A percentile compares a stretch with the other conserved stretches of the same genome.
Conservation (phyloP, 2,113 vertebrate species). For the Bombycilla garrulus region DNA sequence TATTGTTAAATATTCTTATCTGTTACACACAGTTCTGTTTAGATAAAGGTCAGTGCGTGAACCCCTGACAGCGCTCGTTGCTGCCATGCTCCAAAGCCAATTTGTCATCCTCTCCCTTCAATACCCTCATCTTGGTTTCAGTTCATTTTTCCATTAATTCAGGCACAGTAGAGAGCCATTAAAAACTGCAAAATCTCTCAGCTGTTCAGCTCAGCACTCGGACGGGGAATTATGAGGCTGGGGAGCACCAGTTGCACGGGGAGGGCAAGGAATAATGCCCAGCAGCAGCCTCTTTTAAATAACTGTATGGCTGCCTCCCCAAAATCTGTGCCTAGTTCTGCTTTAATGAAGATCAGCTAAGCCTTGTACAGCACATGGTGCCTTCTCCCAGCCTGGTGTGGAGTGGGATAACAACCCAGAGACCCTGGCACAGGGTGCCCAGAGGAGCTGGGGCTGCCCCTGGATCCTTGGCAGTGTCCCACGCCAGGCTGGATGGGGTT, state of each 20-base stretch:
- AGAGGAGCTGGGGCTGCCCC: background rate
- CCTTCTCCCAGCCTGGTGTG: background rate
- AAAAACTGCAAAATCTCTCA: slow-evolving; percentile 43
- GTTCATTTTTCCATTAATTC: slow-evolving; percentile 38
- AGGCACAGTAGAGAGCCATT: slow-evolving; percentile 9
- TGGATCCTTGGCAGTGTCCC: background rate
- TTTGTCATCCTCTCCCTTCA: slow-evolving; percentile 44
- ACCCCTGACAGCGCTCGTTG: slow-evolving; percentile 17
- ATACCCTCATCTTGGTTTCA: background rate
- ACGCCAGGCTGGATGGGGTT: accelerated
- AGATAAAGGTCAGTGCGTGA: slow-evolving; percentile 63
- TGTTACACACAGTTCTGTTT: slow-evolving; percentile 60
- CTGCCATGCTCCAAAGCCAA: slow-evolving; percentile 28
- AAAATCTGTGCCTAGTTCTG: accelerated
- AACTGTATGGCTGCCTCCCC: background rate
- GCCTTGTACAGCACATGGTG: background rate
- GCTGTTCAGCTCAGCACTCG: background rate
- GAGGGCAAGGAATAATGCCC: background rate
- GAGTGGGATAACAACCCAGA: background rate
- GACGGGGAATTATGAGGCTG: background rate
- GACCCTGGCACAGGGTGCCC: background rate
- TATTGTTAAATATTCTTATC: slow-evolving; percentile 74
- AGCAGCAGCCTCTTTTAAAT: background rate
- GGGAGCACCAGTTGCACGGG: background rate
- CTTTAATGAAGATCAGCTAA: background rate